phyloP scores from a whole-genome alignment of 2,113 vertebrate genomes.

The Numida meleagris region DNA sequence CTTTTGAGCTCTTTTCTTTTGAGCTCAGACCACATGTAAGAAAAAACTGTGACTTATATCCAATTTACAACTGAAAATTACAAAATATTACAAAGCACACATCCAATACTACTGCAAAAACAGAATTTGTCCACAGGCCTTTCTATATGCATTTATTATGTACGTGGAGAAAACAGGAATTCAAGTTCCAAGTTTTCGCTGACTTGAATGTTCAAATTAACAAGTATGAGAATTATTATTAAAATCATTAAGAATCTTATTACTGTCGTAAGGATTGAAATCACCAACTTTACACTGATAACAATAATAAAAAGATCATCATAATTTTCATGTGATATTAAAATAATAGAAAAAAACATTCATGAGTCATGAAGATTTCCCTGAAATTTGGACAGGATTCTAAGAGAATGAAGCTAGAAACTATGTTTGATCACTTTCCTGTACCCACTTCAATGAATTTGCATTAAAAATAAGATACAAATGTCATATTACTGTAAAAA shows the following conservation, averaged over 20 bases:
- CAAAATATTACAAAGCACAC: not conserved
- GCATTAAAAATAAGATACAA: not conserved
- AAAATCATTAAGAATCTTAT: not conserved
- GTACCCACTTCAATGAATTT: not conserved
- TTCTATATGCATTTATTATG: not conserved
- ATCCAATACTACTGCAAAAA: not conserved
- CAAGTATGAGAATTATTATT: not conserved
- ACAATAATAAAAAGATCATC: not conserved
- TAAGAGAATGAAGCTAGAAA: not conserved
- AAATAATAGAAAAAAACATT: not conserved
- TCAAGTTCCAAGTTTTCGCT: not conserved
- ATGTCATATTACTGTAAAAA: not conserved
- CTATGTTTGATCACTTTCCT: not conserved
- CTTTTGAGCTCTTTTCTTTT: not conserved
- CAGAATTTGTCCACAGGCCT: not conserved
- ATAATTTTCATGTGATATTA: not conserved
- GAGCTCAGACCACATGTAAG: not conserved
- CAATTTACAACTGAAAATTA: not conserved
- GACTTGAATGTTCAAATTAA: not conserved
- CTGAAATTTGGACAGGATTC: not conserved
- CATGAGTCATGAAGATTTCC: not conserved
- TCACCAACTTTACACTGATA: not conserved
- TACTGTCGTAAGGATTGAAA: not conserved
- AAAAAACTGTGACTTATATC: not conserved
- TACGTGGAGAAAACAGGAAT: rapidly evolving